Conservation (phyloP, 2,113 vertebrate genomes). For the Uropsilus gracilis region DNA sequence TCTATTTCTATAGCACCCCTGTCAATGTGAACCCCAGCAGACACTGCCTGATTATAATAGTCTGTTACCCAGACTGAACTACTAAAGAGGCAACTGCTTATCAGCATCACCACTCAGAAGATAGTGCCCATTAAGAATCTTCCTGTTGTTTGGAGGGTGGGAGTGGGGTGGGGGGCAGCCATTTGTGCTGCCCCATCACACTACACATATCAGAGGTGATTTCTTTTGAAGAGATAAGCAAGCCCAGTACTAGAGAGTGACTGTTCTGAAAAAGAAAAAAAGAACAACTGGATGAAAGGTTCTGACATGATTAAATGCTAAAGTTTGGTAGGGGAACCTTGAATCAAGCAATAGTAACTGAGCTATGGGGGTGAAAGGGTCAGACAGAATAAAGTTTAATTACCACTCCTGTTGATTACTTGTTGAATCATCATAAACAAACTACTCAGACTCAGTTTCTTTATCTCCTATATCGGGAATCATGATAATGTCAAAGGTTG, state of each 20-base stretch:
- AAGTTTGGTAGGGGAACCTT: background rate
- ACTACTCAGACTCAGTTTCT: background rate
- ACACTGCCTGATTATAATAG: slow-evolving; percentile 2
- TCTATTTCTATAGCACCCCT: background rate
- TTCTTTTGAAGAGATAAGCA: background rate
- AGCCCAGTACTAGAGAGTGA: background rate
- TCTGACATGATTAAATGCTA: background rate
- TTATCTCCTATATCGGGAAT: background rate
- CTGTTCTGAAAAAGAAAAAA: background rate
- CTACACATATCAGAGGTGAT: background rate
- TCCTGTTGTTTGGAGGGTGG: background rate
- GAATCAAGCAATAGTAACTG: background rate
- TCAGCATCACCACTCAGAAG: background rate
- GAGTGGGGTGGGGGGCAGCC: no score
- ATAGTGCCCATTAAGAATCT: background rate
- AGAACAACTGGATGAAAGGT: background rate
- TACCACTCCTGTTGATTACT: background rate
- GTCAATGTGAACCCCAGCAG: background rate
- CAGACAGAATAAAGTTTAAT: background rate
- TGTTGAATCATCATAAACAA: background rate
- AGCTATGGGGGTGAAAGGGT: background rate
- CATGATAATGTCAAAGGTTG: background rate
- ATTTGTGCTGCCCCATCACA: background rate
- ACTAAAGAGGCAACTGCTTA: background rate
- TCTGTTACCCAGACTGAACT: background rate